Conservation (phyloP, 1,140 invertebrate species). For the Drosophila parvula region DNA sequence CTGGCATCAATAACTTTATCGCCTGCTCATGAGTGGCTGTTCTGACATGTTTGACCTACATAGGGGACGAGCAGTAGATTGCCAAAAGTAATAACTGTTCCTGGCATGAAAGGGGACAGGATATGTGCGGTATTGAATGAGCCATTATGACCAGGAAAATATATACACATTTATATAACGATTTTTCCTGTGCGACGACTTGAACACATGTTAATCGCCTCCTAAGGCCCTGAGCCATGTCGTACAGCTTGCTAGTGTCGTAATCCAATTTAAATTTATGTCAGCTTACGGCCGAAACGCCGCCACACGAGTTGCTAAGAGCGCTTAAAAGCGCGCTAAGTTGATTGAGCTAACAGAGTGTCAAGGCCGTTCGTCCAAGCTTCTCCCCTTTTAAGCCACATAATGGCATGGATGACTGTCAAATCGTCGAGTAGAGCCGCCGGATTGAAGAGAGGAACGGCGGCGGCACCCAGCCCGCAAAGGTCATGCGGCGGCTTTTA, state of each 20-base stretch:
- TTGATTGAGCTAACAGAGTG: constrained; percentile 48
- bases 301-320: constrained; percentile 30
- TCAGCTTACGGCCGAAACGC: constrained; percentile 18
- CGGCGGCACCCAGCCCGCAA: constrained; percentile 29
- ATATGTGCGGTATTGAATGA: constrained; percentile 11
- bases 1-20: constrained; percentile 70
- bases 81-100: constrained; percentile 50
- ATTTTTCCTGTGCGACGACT: constrained; percentile 18
- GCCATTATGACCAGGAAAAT: not conserved
- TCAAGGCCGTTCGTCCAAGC: constrained; percentile 29
- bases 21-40: constrained; percentile 40
- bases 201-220: constrained; percentile 21
- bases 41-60: constrained; percentile 63
- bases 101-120: constrained; percentile 19
- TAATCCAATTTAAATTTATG: constrained; percentile 73
- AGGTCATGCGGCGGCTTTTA: constrained; percentile 54
- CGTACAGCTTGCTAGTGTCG: constrained; percentile 35
- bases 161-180: not conserved
- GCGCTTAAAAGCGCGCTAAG: constrained; percentile 43
- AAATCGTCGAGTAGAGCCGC: constrained; percentile 19
- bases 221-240: constrained; percentile 39
- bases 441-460: not conserved
- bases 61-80: constrained; percentile 14
- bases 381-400: constrained; percentile 16
- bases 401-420: constrained; percentile 51